Evolutionary conservation across 1,140 invertebrate genomes (phyloP).

Genomic region (Nylanderia fulva): DNA sequence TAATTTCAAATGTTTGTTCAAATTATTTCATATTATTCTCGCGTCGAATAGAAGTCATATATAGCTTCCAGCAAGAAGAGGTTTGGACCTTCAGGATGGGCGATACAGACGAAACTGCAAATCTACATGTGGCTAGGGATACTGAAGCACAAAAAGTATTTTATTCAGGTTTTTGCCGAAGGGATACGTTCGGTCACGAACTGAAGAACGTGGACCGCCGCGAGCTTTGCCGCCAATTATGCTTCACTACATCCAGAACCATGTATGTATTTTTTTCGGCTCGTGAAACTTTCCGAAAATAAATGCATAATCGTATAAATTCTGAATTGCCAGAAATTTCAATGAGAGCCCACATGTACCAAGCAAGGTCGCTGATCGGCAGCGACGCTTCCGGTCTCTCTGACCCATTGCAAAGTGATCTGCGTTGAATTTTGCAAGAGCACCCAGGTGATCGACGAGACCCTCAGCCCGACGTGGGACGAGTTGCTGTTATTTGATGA

Average conservation of each 20-base stretch:
- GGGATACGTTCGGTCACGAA: conserved; percentile 92
- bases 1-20: not conserved
- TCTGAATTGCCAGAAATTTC: conserved; percentile 89
- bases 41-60: not conserved
- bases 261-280: conserved; percentile 44
- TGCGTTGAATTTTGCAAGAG: conserved; percentile 92
- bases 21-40: not conserved
- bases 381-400: conserved; percentile 96
- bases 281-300: not conserved
- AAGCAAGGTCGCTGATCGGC: conserved; percentile 95
- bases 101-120: conserved; percentile 92
- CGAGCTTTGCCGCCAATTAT: conserved; percentile 88
- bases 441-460: conserved; percentile 96
- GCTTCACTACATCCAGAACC: conserved; percentile 92
- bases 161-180: conserved; percentile 91
- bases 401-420: conserved; percentile 95
- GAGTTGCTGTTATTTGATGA: conserved; percentile 94
- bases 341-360: conserved; percentile 96
- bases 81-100: conserved; percentile 91
- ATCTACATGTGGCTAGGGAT: conserved; percentile 94
- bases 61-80: conserved; percentile 94
- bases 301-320: not conserved
- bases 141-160: conserved; percentile 93
- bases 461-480: conserved; percentile 96
- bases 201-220: conserved; percentile 90